Evolutionary conservation across 1,140 invertebrate genomes (phyloP).

Genomic region (Apocrypta bakeri): DNA sequence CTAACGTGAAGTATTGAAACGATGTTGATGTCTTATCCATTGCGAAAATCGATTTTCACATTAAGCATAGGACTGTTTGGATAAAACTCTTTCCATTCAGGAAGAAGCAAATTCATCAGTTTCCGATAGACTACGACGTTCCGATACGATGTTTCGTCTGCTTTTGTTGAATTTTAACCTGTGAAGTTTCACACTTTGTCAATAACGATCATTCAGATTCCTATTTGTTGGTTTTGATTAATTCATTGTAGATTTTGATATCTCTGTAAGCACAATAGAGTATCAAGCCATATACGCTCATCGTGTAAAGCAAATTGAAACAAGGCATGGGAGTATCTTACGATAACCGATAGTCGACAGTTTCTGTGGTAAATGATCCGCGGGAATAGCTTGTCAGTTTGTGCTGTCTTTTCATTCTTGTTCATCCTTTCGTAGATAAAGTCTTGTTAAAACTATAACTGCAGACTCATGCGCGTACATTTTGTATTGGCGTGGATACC

Average conservation of each 20-base stretch:
- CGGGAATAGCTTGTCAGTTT: slow-evolving; percentile 68
- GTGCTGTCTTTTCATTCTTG: slow-evolving; percentile 61
- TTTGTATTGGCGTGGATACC: slow-evolving; percentile 77
- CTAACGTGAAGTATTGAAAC: slow-evolving; percentile 73
- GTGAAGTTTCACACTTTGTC: slow-evolving; percentile 56
- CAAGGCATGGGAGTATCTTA: slow-evolving; percentile 15
- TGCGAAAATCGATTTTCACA: no score
- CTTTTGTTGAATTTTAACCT: slow-evolving; percentile 56
- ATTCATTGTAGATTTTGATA: slow-evolving; percentile 9
- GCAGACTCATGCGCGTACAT: slow-evolving; percentile 75
- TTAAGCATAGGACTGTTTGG: slow-evolving; percentile 54
- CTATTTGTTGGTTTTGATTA: not conserved
- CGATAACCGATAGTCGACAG: no score
- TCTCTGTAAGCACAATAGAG: slow-evolving; percentile 27
- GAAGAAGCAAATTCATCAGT: slow-evolving; percentile 58
- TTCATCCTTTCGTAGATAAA: slow-evolving; percentile 62
- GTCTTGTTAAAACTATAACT: slow-evolving; percentile 64
- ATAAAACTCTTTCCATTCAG: slow-evolving; percentile 61
- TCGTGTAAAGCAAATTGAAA: not conserved
- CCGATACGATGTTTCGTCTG: slow-evolving; percentile 58
- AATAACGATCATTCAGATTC: slow-evolving; percentile 47
- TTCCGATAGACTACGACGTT: slow-evolving; percentile 57
- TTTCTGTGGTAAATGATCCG: slow-evolving; percentile 49
- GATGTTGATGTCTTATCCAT: no score
- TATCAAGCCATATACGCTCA: not conserved